Evolutionary conservation across 2,113 vertebrate genomes (phyloP).

Genomic region (Bombycilla garrulus): DNA sequence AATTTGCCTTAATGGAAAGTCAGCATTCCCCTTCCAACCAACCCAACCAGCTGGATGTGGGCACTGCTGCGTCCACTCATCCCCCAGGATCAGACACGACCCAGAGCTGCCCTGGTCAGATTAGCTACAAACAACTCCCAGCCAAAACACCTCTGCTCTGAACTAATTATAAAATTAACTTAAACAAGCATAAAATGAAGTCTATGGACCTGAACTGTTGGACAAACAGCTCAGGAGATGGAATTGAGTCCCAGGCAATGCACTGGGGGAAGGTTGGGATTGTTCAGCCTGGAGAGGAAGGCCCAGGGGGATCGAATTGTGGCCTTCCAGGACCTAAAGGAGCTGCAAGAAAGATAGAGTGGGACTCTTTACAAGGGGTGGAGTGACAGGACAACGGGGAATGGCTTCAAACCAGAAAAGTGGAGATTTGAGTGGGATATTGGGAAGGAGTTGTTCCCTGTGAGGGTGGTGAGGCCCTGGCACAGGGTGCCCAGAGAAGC

Average conservation of each 20-base stretch:
- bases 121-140: neutral
- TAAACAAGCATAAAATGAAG: neutral
- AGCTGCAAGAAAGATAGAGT: too few species aligned
- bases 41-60: accelerated
- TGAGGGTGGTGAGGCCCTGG: neutral
- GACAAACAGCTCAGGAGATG: neutral
- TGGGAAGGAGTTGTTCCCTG: neutral
- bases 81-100: accelerated
- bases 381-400: neutral
- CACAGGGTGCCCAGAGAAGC: neutral
- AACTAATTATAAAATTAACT: neutral
- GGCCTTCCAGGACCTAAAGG: neutral
- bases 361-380: neutral
- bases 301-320: neutral
- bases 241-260: neutral
- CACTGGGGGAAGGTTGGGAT: neutral
- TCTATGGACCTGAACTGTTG: neutral
- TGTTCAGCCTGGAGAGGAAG: neutral
- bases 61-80: neutral
- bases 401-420: neutral
- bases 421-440: neutral
- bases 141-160: neutral
- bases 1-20: neutral
- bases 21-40: neutral
- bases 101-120: neutral